A percentile compares a stretch with the other conserved stretches of the same genome.
Evolutionary conservation across 1,140 invertebrate genomes (phyloP).

Genomic region (Psix sp.): DNA sequence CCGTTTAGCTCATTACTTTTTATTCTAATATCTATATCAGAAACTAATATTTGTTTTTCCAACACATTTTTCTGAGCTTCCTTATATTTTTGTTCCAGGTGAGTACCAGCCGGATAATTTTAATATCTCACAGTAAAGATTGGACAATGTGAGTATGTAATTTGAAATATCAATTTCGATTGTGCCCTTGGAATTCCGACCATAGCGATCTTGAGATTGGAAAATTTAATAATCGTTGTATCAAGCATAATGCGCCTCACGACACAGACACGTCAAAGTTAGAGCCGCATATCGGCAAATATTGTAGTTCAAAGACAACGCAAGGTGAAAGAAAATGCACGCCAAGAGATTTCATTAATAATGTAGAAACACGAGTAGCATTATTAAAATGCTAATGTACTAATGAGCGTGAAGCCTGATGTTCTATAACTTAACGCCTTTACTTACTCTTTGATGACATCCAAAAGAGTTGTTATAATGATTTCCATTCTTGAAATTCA

Average conservation of each 20-base stretch:
- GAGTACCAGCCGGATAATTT: too few species aligned
- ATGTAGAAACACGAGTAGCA: slow-evolving; percentile 46
- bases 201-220: slow-evolving; percentile 5
- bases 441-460: slow-evolving; percentile 37
- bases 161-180: too few species aligned
- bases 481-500: too few species aligned
- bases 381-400: slow-evolving; percentile 53
- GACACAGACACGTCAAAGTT: slow-evolving; percentile 17
- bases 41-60: neutral
- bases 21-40: too few species aligned
- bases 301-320: slow-evolving; percentile 2
- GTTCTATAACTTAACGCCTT: slow-evolving; percentile 49
- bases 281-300: slow-evolving; percentile 17
- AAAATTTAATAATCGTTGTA: slow-evolving; percentile 14
- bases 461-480: slow-evolving; percentile 27
- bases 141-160: too few species aligned
- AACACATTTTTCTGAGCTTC: too few species aligned
- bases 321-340: slow-evolving; percentile 31
- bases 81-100: slow-evolving; percentile 16
- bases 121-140: too few species aligned
- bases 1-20: too few species aligned
- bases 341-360: slow-evolving; percentile 42
- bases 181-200: too few species aligned
- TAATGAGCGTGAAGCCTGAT: slow-evolving; percentile 55
- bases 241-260: neutral